These are phyloP conservation scores for Etia nguti DNA, from an alignment of 2,113 vertebrate genomes.

Conservation along the genomic window DNA sequence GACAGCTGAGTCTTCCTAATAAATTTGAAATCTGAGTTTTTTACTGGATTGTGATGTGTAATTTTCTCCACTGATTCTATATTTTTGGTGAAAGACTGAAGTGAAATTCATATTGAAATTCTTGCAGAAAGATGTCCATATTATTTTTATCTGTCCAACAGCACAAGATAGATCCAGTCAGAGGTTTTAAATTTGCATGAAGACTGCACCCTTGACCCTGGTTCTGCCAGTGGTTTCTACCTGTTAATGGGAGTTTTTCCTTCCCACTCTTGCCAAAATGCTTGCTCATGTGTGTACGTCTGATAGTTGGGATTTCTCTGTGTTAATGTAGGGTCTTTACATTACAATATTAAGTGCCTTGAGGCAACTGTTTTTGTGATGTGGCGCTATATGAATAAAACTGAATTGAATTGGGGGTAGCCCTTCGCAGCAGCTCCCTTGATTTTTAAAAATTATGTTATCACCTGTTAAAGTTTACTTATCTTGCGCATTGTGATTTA, in stretches of 20 bases:
- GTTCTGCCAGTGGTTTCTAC: not conserved
- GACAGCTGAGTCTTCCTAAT: not conserved
- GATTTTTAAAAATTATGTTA: not conserved
- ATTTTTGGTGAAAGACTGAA: not conserved
- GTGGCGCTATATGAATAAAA: not conserved
- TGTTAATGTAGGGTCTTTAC: not conserved
- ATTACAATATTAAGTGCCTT: not conserved
- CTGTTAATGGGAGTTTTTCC: not conserved
- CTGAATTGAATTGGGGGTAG: not conserved
- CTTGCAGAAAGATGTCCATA: not conserved
- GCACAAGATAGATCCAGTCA: not conserved
- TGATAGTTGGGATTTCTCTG: not conserved
- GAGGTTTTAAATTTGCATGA: not conserved
- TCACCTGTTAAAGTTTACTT: not conserved
- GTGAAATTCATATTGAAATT: not conserved
- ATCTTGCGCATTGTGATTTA: not conserved
- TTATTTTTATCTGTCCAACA: not conserved
- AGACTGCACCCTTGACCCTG: not conserved
- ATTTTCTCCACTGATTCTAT: not conserved
- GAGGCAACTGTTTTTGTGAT: not conserved
- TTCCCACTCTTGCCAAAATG: not conserved
- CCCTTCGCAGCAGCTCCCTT: not conserved
- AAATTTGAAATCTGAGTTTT: not conserved
- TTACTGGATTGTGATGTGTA: not conserved
- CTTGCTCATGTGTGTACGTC: not conserved